Conservation (phyloP, 2,797 vertebrate species). For the Synaphobranchus kaupii region DNA sequence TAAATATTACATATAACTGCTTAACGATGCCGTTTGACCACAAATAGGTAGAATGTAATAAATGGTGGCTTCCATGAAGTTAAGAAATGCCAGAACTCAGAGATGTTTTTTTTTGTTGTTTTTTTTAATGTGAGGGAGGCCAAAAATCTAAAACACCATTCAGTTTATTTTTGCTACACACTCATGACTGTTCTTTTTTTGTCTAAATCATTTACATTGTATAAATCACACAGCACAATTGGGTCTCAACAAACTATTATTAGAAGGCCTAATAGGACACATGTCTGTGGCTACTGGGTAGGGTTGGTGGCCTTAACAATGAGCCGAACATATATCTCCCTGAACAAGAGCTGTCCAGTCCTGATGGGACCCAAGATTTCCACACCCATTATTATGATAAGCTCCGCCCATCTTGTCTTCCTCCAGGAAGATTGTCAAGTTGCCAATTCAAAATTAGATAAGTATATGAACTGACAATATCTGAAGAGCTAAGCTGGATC, state of each 20-base stretch:
- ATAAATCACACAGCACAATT: constrained; percentile 20
- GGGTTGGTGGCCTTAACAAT: constrained; percentile 52
- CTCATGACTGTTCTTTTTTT: neutral
- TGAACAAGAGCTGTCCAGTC: constrained; percentile 49
- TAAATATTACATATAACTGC: neutral
- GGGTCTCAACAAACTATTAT: neutral
- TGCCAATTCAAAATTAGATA: constrained; percentile 34
- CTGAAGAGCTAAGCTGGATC: neutral
- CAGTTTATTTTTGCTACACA: constrained; percentile 16
- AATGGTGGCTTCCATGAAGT: constrained; percentile 10
- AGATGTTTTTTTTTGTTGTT: constrained; percentile 4
- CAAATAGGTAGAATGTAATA: neutral
- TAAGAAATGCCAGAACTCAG: constrained; percentile 6
- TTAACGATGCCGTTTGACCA: neutral
- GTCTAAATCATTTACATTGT: neutral
- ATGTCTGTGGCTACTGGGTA: constrained; percentile 51
- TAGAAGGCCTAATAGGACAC: neutral
- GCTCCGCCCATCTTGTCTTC: constrained; percentile 44
- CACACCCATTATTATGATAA: constrained; percentile 49
- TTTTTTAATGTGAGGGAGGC: constrained; percentile 10
- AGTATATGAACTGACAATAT: neutral
- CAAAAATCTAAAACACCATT: constrained; percentile 23
- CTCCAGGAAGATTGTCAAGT: constrained; percentile 40
- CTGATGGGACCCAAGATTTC: constrained; percentile 47
- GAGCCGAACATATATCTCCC: constrained; percentile 52